These are phyloP conservation scores for Lepidurus apus DNA, from an alignment of 1,140 invertebrate species.

Conservation along the genomic window DNA sequence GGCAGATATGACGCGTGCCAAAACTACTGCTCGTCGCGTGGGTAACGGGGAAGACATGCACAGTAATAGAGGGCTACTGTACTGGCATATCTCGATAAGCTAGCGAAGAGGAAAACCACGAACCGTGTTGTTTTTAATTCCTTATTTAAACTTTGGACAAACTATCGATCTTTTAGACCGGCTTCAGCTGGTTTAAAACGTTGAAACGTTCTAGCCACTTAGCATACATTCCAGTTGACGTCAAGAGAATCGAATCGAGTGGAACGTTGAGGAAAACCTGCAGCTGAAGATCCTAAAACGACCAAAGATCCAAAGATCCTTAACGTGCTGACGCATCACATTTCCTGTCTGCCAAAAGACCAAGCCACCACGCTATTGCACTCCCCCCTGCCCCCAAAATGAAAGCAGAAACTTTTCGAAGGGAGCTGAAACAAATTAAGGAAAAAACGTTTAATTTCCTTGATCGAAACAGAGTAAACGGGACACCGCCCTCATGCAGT, in stretches of 20 bases:
- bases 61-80: too few species aligned
- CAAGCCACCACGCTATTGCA: neutral
- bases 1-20: constrained; percentile 17
- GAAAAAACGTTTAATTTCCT: neutral
- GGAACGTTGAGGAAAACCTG: too few species aligned
- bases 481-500: neutral
- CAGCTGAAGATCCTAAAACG: neutral
- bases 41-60: neutral
- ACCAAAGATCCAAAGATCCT: neutral
- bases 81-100: too few species aligned
- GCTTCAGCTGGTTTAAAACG: too few species aligned
- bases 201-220: too few species aligned
- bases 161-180: too few species aligned
- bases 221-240: too few species aligned
- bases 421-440: neutral
- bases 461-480: neutral
- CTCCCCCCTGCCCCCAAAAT: neutral
- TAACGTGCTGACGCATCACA: constrained; percentile 6
- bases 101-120: too few species aligned
- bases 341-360: neutral
- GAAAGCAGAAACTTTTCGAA: neutral
- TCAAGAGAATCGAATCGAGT: too few species aligned
- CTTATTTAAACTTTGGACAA: too few species aligned
- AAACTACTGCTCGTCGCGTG: constrained; percentile 15
- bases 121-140: too few species aligned